phyloP scores from a whole-genome alignment of 2,888 invertebrate species.

The Unio pictorum region DNA sequence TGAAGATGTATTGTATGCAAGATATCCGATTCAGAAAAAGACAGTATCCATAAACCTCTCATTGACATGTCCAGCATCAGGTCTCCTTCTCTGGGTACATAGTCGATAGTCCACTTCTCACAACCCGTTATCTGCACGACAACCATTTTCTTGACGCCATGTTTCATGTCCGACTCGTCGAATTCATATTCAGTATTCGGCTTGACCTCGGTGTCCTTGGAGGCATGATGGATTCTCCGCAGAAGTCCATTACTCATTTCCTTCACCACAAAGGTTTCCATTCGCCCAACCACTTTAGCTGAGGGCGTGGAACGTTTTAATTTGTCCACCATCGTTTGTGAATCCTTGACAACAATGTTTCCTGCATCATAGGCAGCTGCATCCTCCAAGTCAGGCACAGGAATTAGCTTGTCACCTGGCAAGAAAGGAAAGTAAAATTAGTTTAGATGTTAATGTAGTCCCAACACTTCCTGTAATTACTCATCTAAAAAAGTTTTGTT shows the following conservation, averaged over 20 bases:
- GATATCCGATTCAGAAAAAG: too few species aligned
- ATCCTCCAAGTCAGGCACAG: conserved; percentile 27
- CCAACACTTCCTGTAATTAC: too few species aligned
- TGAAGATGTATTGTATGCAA: too few species aligned
- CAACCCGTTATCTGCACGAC: conserved; percentile 31
- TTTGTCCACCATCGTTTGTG: conserved; percentile 18
- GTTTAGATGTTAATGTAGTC: too few species aligned
- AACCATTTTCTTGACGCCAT: conserved; percentile 28
- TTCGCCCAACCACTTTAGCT: conserved; percentile 23
- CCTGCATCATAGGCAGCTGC: conserved; percentile 24
- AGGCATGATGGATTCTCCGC: conserved; percentile 20
- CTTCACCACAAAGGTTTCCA: conserved; percentile 20
- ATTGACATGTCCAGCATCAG: conserved; percentile 18
- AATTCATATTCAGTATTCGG: conserved; percentile 35
- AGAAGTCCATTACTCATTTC: conserved; percentile 5
- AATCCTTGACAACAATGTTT: conserved; percentile 28
- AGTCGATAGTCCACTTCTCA: conserved; percentile 28
- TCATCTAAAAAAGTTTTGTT: too few species aligned
- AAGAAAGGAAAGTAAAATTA: too few species aligned
- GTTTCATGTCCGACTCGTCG: conserved; percentile 24
- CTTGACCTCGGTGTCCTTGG: conserved; percentile 12
- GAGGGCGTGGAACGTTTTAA: conserved; percentile 19
- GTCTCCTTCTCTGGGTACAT: conserved; percentile 22
- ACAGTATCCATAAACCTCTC: conserved; percentile 14
- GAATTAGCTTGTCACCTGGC: conserved; percentile 22